These are phyloP conservation scores for Geodia barretti DNA, from an alignment of 37 sponge, comb jelly and placozoan genomes.

Conservation along the genomic window DNA sequence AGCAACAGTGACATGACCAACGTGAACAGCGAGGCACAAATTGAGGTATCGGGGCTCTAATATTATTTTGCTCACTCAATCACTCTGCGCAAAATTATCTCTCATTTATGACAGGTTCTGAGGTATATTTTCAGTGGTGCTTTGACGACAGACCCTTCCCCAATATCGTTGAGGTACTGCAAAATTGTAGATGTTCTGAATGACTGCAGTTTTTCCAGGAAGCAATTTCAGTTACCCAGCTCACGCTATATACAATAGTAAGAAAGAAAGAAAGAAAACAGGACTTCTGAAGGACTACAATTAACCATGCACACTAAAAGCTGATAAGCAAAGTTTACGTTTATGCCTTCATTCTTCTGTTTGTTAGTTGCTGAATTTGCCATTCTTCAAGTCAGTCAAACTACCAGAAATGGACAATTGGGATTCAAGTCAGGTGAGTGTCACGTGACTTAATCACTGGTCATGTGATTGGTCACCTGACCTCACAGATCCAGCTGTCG, in stretches of 20 bases:
- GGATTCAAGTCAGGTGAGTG: constrained; percentile 20
- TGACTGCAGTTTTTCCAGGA: neutral
- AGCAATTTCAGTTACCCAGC: too few relatives aligned
- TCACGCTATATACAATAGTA: too few relatives aligned
- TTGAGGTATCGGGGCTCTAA: neutral
- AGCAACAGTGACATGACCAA: constrained; percentile 10
- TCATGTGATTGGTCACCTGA: neutral
- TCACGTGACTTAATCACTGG: neutral
- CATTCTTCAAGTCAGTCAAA: constrained; percentile 26
- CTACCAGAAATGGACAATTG: constrained; percentile 9
- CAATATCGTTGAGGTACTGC: neutral
- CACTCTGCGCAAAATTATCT: neutral
- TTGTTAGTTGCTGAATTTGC: constrained; percentile 28
- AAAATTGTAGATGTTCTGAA: neutral
- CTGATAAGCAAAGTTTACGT: too few relatives aligned
- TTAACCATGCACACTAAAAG: too few relatives aligned
- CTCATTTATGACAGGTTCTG: neutral
- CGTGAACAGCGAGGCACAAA: neutral
- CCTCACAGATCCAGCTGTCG: constrained; percentile 3
- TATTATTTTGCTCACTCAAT: neutral
- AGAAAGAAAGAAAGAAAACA: too few relatives aligned
- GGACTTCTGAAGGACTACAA: too few relatives aligned
- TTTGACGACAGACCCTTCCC: neutral
- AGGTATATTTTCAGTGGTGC: neutral
- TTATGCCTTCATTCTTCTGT: too few relatives aligned